A percentile compares a stretch with the other conserved stretches of the same genome.
Evolutionary conservation across 2,888 invertebrate genomes (phyloP).

Genomic region (Boloria euphrosyne): DNA sequence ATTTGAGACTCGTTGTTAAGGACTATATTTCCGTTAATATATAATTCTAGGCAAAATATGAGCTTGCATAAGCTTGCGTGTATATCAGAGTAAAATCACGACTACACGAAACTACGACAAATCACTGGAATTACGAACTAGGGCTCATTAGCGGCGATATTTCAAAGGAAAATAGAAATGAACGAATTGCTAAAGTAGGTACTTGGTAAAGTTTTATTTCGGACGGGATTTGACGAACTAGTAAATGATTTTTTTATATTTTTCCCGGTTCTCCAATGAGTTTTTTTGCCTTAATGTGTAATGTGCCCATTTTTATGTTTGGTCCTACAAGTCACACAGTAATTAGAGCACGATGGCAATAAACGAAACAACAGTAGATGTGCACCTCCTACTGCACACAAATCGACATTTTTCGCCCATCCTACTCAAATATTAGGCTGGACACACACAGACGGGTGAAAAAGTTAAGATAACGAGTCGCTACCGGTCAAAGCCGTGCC

Average conservation of each 20-base stretch:
- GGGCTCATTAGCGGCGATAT: constrained; percentile 66
- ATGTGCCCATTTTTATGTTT: constrained; percentile 18
- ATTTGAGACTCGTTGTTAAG: constrained; percentile 41
- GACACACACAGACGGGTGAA: constrained; percentile 69
- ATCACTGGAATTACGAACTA: constrained; percentile 66
- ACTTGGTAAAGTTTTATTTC: constrained; percentile 23
- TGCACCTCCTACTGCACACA: constrained; percentile 63
- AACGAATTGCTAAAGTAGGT: constrained; percentile 28
- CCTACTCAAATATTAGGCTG: constrained; percentile 77
- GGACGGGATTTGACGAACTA: not conserved
- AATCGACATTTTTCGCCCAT: constrained; percentile 61
- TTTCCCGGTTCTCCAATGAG: not conserved
- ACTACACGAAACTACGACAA: constrained; percentile 62
- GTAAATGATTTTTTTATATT: constrained; percentile 2
- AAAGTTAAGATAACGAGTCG: constrained; percentile 75
- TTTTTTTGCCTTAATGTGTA: not conserved
- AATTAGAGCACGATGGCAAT: constrained; percentile 46
- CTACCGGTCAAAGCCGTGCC: constrained; percentile 76
- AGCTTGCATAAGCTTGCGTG: constrained; percentile 26
- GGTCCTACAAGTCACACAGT: constrained; percentile 19
- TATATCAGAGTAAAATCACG: constrained; percentile 33
- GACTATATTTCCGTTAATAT: constrained; percentile 51
- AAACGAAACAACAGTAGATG: constrained; percentile 58
- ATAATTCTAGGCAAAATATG: constrained; percentile 15
- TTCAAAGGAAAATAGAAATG: constrained; percentile 54